Conservation (phyloP, 2,113 vertebrate genomes). For the Pterocles gutturalis region DNA sequence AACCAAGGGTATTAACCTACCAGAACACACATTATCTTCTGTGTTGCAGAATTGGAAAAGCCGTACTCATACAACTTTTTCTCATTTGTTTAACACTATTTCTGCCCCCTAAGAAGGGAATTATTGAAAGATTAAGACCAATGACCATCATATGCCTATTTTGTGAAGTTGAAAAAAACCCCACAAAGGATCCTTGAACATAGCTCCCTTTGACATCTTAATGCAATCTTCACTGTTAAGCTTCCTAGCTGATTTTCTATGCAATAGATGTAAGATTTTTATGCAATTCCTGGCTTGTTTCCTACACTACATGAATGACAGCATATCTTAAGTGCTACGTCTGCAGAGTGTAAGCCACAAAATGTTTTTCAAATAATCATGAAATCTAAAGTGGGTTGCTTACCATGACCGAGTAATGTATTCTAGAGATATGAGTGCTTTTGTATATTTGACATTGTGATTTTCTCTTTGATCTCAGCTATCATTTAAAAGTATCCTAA, state of each 20-base stretch:
- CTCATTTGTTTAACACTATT: background rate
- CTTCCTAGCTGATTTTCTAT: slow-evolving; percentile 6
- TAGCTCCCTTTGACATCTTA: slow-evolving; percentile 35
- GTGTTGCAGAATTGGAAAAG: background rate
- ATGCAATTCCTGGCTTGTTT: slow-evolving; percentile 34
- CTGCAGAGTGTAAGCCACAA: slow-evolving; percentile 25
- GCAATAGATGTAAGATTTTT: slow-evolving; percentile 28
- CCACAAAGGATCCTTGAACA: background rate
- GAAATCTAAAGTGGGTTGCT: slow-evolving; percentile 64
- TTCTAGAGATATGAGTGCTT: slow-evolving; percentile 50
- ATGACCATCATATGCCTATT: background rate
- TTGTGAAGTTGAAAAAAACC: background rate
- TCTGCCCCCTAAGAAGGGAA: background rate
- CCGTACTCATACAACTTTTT: background rate
- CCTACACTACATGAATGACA: slow-evolving; percentile 55
- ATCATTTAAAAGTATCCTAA: slow-evolving; percentile 38
- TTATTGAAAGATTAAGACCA: background rate
- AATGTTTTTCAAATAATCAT: slow-evolving; percentile 63
- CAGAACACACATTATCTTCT: background rate
- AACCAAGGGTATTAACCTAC: background rate
- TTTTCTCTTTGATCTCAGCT: slow-evolving; percentile 59
- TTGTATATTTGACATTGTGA: slow-evolving; percentile 51
- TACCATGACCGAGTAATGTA: slow-evolving; percentile 42
- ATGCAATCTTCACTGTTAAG: background rate
- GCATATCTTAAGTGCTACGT: slow-evolving; percentile 35